Evolutionary conservation across 2,113 vertebrate genomes (phyloP).

Genomic region (Ardeotis arabs): DNA sequence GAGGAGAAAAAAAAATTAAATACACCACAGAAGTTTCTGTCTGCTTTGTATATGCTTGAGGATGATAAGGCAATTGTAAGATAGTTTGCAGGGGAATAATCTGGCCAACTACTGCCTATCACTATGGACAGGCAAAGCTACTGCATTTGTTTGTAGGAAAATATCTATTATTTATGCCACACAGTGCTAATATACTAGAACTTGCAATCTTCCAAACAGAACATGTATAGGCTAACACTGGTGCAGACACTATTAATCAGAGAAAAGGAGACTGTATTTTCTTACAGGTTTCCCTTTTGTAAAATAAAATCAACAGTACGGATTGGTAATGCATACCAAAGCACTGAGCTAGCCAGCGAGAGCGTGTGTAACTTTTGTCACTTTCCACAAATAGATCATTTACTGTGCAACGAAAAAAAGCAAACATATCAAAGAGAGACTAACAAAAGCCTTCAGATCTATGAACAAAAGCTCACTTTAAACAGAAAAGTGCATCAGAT

Average conservation of each 20-base stretch:
- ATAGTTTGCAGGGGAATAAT: neutral
- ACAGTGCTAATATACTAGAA: neutral
- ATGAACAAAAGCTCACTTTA: neutral
- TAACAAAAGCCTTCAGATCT: neutral
- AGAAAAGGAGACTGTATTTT: neutral
- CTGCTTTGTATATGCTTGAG: neutral
- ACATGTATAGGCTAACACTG: neutral
- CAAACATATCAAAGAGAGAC: neutral
- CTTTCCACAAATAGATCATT: slow-evolving; percentile 20
- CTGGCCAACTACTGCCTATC: neutral
- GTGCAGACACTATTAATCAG: neutral
- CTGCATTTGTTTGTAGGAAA: neutral
- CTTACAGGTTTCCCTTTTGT: neutral
- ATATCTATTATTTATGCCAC: neutral
- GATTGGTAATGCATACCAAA: neutral
- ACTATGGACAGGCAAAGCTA: neutral
- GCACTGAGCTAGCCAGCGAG: neutral
- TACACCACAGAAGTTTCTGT: neutral
- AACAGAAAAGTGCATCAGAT: neutral
- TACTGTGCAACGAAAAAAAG: neutral
- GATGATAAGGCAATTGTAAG: neutral
- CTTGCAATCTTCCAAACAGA: neutral
- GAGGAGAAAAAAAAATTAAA: neutral
- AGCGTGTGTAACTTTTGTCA: neutral
- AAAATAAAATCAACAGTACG: neutral